A percentile compares a stretch with the other conserved stretches of the same genome.
These are phyloP conservation scores for Nettapus auritus DNA, from an alignment of 2,113 vertebrate species.

Conservation along the genomic window DNA sequence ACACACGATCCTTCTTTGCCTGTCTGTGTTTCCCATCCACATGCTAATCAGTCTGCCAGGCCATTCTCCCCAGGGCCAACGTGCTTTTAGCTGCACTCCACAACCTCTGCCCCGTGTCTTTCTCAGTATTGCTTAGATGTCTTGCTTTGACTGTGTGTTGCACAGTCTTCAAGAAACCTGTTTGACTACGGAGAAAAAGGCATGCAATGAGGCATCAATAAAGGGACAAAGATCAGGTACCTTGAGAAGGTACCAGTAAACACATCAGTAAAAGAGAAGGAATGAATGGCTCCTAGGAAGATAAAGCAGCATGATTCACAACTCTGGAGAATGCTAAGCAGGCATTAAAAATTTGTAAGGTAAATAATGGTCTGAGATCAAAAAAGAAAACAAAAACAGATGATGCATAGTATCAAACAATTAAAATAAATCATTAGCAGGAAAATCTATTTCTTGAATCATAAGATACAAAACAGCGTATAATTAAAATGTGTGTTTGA, in stretches of 20 bases:
- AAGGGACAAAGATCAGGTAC: slow-evolving; percentile 52
- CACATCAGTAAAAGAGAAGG: slow-evolving; percentile 38
- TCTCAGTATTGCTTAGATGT: background rate
- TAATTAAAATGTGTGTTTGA: slow-evolving; percentile 34
- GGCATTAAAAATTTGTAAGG: slow-evolving; percentile 20
- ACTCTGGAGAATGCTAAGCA: slow-evolving; percentile 25
- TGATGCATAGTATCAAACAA: slow-evolving; percentile 26
- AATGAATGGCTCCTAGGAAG: background rate
- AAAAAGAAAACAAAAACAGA: slow-evolving; percentile 28
- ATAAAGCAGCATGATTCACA: background rate
- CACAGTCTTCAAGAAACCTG: background rate
- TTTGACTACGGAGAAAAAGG: slow-evolving; percentile 13
- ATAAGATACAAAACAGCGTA: background rate
- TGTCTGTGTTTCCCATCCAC: background rate
- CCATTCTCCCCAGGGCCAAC: background rate
- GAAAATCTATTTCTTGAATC: slow-evolving; percentile 17
- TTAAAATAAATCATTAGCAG: slow-evolving; percentile 28
- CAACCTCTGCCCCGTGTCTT: background rate
- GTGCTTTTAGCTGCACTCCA: background rate
- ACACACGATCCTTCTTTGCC: background rate
- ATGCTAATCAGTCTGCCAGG: background rate
- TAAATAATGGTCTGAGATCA: slow-evolving; percentile 49
- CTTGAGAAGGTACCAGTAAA: slow-evolving; percentile 1
- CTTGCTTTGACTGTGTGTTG: slow-evolving; percentile 12
- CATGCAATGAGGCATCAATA: slow-evolving; percentile 23